Evolutionary conservation across 2,888 invertebrate species (phyloP), one percentile per base, ranked within the genome.

Genomic region (Globia sparganii): DNA sequence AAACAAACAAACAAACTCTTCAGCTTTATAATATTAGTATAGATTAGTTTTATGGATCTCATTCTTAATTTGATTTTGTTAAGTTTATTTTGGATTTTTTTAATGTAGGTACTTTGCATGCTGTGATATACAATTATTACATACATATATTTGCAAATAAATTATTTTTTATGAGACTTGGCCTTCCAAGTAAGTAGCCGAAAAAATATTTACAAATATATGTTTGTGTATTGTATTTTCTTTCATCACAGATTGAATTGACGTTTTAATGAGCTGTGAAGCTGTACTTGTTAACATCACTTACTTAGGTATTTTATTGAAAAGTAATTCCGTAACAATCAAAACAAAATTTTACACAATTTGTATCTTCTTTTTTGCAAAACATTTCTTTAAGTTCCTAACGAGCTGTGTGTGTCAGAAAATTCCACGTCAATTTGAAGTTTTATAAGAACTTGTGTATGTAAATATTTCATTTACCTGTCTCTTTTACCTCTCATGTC

Each of bases 251-350:
- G 37, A 37, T 59, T 34, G 1, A 80, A 59, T 37, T 4, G 13
- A 65, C 78, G 34, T 78, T 78, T 84, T 79, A 74, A 84, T 70
- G 66, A 81, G 46, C 1, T 25, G 5, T 25, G 34, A 61, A 34
- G 5, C 25, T 34, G 25, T 28, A 25, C n/a, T 59, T 78, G 49
- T 31, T 28, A 61, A 34, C 34, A 59, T 49, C 62, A n/a, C 62
- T 46, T 25, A n/a, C 62, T 46, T 25, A 64, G 1, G 9, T 59
- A 65, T 66, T 61, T 72, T 25, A 15, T n/a, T 61, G 40, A 67
- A 67, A 77, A 31, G 43, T 77, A 71, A 85, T 65, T 68, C 70
- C 13, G 49, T 85, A 77, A 81, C 77, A 85, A 83, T 73, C 53
- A 71, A 53, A 72, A 67, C 72, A 53, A 67, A 83, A 62, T 83